Evolutionary conservation across 2,113 vertebrate genomes (phyloP).

Genomic region (Indicator maculatus): DNA sequence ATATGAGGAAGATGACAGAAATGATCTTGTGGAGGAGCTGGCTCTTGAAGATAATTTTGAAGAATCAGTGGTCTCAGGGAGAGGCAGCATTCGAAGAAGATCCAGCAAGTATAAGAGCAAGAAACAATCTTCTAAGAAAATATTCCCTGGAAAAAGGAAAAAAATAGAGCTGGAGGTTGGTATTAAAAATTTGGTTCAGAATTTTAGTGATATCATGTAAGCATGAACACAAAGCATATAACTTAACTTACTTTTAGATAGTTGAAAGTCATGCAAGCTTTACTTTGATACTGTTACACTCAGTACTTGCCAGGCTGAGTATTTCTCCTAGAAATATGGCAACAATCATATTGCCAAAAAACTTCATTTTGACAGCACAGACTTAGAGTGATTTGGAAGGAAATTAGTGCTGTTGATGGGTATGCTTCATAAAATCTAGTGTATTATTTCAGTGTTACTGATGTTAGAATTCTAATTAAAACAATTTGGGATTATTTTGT

Average conservation of each 20-base stretch:
- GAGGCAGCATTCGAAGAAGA: conserved; percentile 8
- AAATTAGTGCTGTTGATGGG: neutral
- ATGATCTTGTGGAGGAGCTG: neutral
- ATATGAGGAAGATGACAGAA: conserved; percentile 6
- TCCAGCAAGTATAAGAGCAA: conserved; percentile 35
- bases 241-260: neutral
- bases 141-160: conserved; percentile 27
- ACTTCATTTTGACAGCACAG: neutral
- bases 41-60: neutral
- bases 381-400: neutral
- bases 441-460: neutral
- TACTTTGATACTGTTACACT: neutral
- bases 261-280: neutral
- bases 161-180: conserved; percentile 37
- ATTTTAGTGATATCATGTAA: neutral
- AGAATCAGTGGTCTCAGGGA: neutral
- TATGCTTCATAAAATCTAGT: neutral
- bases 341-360: neutral
- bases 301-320: neutral
- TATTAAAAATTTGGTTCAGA: neutral
- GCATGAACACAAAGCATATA: neutral
- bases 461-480: neutral
- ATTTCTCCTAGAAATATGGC: neutral
- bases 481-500: neutral
- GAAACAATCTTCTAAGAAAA: conserved; percentile 35